phyloP scores from a whole-genome alignment of 2,888 invertebrate species.

The Miltochrista miniata region DNA sequence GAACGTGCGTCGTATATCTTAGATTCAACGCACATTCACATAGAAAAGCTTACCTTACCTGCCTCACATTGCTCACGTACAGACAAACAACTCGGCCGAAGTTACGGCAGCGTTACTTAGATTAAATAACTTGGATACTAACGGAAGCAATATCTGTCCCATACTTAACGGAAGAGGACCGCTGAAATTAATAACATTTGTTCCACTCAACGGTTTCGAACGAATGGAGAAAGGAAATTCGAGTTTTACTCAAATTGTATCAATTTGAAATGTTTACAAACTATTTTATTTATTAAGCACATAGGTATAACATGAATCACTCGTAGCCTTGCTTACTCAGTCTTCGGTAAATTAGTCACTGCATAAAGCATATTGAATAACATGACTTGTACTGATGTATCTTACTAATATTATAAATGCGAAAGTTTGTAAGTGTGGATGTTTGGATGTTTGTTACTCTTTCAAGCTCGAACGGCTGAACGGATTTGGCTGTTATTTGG shows the following conservation, averaged over 20 bases:
- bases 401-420: too few species aligned
- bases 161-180: constrained; percentile 21
- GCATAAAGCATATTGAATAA: too few species aligned
- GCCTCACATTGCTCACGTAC: constrained; percentile 27
- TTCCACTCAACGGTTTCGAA: constrained; percentile 32
- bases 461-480: too few species aligned
- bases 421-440: too few species aligned
- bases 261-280: neutral
- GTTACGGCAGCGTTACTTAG: constrained; percentile 42
- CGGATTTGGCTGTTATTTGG: too few species aligned
- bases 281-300: neutral
- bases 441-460: too few species aligned
- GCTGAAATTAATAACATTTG: constrained; percentile 37
- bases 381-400: too few species aligned
- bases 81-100: constrained; percentile 39
- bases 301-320: too few species aligned
- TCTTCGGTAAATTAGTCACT: too few species aligned
- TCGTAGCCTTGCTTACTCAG: neutral
- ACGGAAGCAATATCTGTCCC: constrained; percentile 42
- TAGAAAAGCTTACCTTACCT: neutral
- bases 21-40: constrained; percentile 3
- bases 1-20: constrained; percentile 3
- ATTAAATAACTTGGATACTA: constrained; percentile 44
- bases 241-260: neutral
- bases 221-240: neutral